Conservation (phyloP, 1,140 invertebrate genomes). For the Muscidifurax raptorellus region DNA sequence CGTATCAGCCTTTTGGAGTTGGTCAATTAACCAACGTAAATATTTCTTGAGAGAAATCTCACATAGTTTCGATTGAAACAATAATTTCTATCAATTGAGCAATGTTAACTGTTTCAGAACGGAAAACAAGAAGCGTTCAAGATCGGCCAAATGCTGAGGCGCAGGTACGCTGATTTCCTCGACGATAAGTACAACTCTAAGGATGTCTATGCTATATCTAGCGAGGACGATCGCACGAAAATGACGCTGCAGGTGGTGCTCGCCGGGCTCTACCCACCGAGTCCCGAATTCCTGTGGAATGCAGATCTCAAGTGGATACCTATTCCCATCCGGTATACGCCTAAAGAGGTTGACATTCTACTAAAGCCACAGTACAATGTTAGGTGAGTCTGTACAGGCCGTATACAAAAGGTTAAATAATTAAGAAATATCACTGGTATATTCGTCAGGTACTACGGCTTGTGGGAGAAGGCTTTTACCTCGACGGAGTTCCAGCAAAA, state of each 20-base stretch:
- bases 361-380: neutral
- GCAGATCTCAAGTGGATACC: slow-evolving; percentile 59
- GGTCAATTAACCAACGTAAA: slow-evolving; percentile 33
- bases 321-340: slow-evolving; percentile 42
- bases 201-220: slow-evolving; percentile 69
- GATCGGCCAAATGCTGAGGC: slow-evolving; percentile 13
- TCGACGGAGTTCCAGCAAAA: neutral
- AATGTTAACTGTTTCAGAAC: neutral
- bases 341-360: neutral
- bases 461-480: neutral
- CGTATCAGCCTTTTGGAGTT: slow-evolving; percentile 11
- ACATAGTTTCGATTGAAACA: neutral
- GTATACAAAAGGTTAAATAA: neutral
- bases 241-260: slow-evolving; percentile 77
- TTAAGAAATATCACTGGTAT: neutral
- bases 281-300: slow-evolving; percentile 56
- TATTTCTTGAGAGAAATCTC: neutral
- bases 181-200: slow-evolving; percentile 67
- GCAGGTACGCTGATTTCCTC: neutral
- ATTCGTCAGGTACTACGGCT: neutral
- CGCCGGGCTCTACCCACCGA: slow-evolving; percentile 71
- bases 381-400: neutral
- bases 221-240: slow-evolving; percentile 76
- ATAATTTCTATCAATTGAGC: neutral
- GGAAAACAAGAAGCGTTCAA: slow-evolving; percentile 16